Evolutionary conservation across 2,113 vertebrate genomes (phyloP).

Genomic region (Vombatus ursinus): DNA sequence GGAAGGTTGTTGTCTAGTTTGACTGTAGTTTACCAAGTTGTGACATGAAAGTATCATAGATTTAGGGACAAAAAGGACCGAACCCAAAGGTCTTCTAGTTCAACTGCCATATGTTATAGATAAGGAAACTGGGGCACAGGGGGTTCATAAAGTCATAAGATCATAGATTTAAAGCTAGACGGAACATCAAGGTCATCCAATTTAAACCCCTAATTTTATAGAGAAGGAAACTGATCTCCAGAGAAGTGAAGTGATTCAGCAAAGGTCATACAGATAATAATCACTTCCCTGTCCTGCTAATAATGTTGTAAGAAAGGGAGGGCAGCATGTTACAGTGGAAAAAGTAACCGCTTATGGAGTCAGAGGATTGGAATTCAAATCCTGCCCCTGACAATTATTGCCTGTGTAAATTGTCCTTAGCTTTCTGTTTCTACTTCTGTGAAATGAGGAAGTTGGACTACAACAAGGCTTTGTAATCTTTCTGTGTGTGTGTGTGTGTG

Average conservation of each 20-base stretch:
- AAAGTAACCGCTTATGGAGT: too few species aligned
- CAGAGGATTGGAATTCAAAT: neutral
- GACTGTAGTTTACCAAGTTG: too few species aligned
- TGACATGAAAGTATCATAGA: neutral
- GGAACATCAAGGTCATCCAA: neutral
- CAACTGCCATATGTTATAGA: neutral
- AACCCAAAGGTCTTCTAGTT: neutral
- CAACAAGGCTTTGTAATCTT: neutral
- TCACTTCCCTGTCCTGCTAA: neutral
- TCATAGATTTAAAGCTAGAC: neutral
- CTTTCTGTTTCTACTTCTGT: neutral
- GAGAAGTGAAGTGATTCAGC: neutral
- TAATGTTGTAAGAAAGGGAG: neutral
- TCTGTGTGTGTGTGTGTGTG: neutral
- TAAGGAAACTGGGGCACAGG: neutral
- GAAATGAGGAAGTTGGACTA: neutral
- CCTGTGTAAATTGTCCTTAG: neutral
- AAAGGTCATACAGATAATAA: neutral
- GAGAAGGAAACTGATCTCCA: neutral
- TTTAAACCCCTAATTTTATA: neutral
- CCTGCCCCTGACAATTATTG: neutral
- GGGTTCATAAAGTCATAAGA: neutral
- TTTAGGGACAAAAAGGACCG: neutral
- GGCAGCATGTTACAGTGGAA: neutral
- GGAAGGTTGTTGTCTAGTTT: neutral